phyloP scores from a whole-genome alignment of 2,888 invertebrate genomes.

The Beris morrisii region DNA sequence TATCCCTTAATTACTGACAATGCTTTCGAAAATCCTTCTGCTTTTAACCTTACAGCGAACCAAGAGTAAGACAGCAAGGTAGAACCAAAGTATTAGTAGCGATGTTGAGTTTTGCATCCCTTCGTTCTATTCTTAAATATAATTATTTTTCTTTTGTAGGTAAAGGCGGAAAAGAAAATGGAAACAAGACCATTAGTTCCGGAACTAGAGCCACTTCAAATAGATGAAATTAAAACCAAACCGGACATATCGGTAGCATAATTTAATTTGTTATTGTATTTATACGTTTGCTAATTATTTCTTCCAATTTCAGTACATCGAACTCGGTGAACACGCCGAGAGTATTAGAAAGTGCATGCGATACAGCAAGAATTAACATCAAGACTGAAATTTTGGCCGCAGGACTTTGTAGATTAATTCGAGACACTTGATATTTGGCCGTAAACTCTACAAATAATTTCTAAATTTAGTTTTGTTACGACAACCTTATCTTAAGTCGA shows the following conservation, averaged over 20 bases:
- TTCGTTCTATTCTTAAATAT: neutral
- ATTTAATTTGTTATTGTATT: neutral
- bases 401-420: constrained; percentile 49
- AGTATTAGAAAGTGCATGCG: constrained; percentile 8
- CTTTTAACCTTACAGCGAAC: too few relatives aligned
- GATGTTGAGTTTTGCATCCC: too few relatives aligned
- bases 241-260: constrained; percentile 18
- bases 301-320: constrained; percentile 14
- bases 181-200: neutral
- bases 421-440: constrained; percentile 53
- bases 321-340: constrained; percentile 2
- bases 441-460: constrained; percentile 45
- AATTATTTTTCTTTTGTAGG: constrained; percentile 5
- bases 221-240: constrained; percentile 7
- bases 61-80: too few relatives aligned
- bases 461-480: too few relatives aligned
- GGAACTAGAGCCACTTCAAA: neutral
- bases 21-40: too few relatives aligned
- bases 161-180: neutral
- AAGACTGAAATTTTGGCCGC: constrained; percentile 31
- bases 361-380: constrained; percentile 4
- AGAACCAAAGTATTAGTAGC: too few relatives aligned
- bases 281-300: neutral
- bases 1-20: too few relatives aligned
- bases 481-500: too few relatives aligned